These are phyloP conservation scores for Venustaconcha ellipsiformis DNA, from an alignment of 1,140 invertebrate genomes.

Conservation along the genomic window DNA sequence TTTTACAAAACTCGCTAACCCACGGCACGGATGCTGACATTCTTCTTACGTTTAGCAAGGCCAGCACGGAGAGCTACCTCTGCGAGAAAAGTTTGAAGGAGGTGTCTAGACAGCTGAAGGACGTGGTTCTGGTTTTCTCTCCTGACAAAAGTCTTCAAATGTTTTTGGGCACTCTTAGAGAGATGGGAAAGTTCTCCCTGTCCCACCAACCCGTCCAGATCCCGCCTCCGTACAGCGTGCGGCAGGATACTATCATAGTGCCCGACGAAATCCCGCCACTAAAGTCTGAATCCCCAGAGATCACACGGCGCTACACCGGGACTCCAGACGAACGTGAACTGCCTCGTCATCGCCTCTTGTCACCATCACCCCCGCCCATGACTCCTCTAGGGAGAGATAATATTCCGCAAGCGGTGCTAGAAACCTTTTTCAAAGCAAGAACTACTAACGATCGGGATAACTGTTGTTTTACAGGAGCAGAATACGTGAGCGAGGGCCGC, in stretches of 20 bases:
- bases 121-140: conserved; percentile 33
- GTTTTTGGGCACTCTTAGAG: conserved; percentile 28
- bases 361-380: conserved; percentile 31
- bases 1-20: conserved; percentile 36
- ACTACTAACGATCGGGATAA: conserved; percentile 38
- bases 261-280: conserved; percentile 19
- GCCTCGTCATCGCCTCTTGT: conserved; percentile 5
- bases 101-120: conserved; percentile 30
- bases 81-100: conserved; percentile 37
- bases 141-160: conserved; percentile 34
- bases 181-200: conserved; percentile 34
- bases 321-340: conserved; percentile 17
- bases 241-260: conserved; percentile 18
- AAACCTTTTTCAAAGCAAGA: conserved; percentile 37
- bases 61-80: conserved; percentile 25
- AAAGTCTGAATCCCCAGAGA: conserved; percentile 14
- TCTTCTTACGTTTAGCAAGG: conserved; percentile 34
- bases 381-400: conserved; percentile 21
- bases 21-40: conserved; percentile 40
- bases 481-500: conserved; percentile 31
- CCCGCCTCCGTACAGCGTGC: conserved; percentile 36
- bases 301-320: not conserved
- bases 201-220: conserved; percentile 32
- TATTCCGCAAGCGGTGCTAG: conserved; percentile 29
- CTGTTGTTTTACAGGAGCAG: conserved; percentile 40